phyloP scores from a whole-genome alignment of 2,797 vertebrate species.

The Balearica regulorum region DNA sequence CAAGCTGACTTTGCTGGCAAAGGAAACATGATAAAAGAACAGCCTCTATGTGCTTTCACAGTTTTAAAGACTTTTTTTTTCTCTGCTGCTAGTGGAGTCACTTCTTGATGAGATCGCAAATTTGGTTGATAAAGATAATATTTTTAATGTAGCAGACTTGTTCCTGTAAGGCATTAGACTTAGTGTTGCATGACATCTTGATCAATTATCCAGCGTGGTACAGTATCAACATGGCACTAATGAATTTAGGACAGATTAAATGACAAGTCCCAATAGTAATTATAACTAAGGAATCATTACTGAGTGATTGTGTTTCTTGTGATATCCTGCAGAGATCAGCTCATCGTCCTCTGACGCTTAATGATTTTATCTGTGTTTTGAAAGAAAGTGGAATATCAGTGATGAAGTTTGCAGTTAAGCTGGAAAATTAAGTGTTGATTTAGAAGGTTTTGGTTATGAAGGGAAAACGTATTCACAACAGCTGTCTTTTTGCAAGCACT shows the following conservation, averaged over 20 bases:
- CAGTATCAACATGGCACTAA: background rate
- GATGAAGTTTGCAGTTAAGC: background rate
- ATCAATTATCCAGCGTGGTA: background rate
- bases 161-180: background rate
- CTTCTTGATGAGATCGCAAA: background rate
- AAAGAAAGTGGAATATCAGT: background rate
- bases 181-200: background rate
- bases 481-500: background rate
- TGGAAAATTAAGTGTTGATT: background rate
- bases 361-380: background rate
- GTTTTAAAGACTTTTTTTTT: background rate
- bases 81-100: background rate
- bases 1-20: background rate
- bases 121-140: background rate
- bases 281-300: background rate
- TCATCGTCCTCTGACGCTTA: background rate
- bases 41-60: background rate
- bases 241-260: conserved; percentile 12
- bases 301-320: background rate
- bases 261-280: background rate
- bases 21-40: background rate
- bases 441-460: background rate
- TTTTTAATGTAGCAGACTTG: background rate
- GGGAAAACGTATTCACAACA: background rate
- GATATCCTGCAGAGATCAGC: background rate